Base-by-base conservation (phyloP, 2,888 invertebrate genomes). In the Stegana nigrithorax region DNA sequence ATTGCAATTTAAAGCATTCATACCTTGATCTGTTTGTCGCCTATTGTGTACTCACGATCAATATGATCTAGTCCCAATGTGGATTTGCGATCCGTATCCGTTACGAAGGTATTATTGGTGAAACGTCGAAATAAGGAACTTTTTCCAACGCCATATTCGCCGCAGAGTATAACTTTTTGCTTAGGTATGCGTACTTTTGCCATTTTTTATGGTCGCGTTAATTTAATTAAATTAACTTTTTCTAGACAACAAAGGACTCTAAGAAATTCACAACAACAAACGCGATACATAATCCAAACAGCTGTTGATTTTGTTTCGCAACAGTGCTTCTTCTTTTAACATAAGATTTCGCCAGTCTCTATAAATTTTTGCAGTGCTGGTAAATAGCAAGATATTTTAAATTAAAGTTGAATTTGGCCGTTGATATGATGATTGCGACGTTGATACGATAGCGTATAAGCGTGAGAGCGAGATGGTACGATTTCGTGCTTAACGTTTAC, bases 81-180 rank as follows among this genome's bases (percentile, higher is more conserved):
- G 6, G 96, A 94, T 82, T 92, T 91, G 84, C 94, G 89, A 82
- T 94, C 94, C 12, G 90, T 90, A 64, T 92, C 91, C 19, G 92
- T 90, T n/a, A 94, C 89, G 44, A 82, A 82, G 3, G 82, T 78
- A 55, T 82, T 73, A 81, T 93, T 95, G 63, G 95, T 91, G 85
- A 95, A 97, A 70, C 97, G 89, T 61, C 97, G 90, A 84, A 97
- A 97, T 72, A 97, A 87, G 21, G 96, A 96, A 84, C 94, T 95
- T 87, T 97, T 97, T 36, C 97, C 97, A 21, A 96, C 97, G 62
- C 97, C 96, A 87, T 94, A 97, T 88, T 97, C 97, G 42, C 97
- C 97, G 86, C 95, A 96, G 64, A 97, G 87, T 81, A 97, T 97
- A 36, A 97, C 93, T 90, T 97, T 96, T 75, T 94, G 91, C 78